phyloP scores from a whole-genome alignment of 1,140 invertebrate species.

The Drosophila seguyi region DNA sequence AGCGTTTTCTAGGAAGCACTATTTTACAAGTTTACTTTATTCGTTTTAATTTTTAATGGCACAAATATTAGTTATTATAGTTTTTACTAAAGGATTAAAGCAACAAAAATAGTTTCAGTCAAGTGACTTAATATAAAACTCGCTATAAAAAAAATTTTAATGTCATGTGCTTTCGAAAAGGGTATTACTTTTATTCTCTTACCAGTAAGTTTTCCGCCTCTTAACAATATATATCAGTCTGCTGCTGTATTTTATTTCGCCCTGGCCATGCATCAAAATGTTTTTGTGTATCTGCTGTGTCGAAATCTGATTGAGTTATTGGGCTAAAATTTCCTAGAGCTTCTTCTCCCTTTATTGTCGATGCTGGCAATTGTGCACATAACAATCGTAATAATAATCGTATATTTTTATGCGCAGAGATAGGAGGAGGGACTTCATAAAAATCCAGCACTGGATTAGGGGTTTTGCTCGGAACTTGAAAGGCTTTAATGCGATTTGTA shows the following conservation, averaged over 20 bases:
- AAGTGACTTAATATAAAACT: neutral
- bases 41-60: neutral
- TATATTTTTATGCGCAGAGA: slow-evolving; percentile 61
- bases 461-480: slow-evolving; percentile 22
- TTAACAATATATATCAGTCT: slow-evolving; percentile 20
- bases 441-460: slow-evolving; percentile 40
- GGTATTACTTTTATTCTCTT: neutral
- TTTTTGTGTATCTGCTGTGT: slow-evolving; percentile 42
- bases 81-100: too few relatives aligned
- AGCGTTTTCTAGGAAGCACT: neutral
- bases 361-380: slow-evolving; percentile 48
- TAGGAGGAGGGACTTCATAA: slow-evolving; percentile 49
- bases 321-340: slow-evolving; percentile 59
- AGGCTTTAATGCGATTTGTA: slow-evolving; percentile 73
- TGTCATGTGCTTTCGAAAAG: neutral
- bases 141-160: neutral
- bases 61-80: neutral
- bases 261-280: slow-evolving; percentile 53
- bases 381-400: slow-evolving; percentile 72
- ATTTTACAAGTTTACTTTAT: neutral
- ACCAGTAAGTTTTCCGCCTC: neutral
- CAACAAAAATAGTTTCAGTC: neutral
- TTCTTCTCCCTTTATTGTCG: slow-evolving; percentile 29
- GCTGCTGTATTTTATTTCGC: slow-evolving; percentile 48
- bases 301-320: slow-evolving; percentile 80